Conservation (phyloP, 2,888 invertebrate genomes). For the Dolichopus griseipennis region DNA sequence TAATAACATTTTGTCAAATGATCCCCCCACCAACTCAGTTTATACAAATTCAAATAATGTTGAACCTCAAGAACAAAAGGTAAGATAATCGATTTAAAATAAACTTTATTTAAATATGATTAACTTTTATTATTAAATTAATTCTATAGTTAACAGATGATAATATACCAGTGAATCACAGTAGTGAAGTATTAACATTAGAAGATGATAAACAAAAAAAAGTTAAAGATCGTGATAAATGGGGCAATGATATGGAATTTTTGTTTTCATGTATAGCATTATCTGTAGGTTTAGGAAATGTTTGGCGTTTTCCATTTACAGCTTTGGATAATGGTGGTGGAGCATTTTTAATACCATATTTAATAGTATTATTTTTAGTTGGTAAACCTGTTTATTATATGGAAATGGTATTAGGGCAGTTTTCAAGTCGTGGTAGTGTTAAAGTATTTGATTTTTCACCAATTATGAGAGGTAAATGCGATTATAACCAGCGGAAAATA, state of each 20-base stretch:
- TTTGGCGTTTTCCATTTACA: slow-evolving; percentile 58
- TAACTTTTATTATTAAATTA: too few species aligned
- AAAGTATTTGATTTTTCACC: slow-evolving; percentile 58
- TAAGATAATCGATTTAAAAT: background rate
- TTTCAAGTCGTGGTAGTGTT: slow-evolving; percentile 58
- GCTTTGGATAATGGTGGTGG: slow-evolving; percentile 60
- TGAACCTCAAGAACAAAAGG: background rate
- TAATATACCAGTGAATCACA: background rate
- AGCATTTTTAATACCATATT: slow-evolving; percentile 58
- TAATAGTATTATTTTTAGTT: slow-evolving; percentile 53
- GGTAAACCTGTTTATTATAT: slow-evolving; percentile 63
- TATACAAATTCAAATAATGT: background rate
- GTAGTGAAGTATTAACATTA: background rate
- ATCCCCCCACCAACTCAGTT: background rate
- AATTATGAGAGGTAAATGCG: slow-evolving; percentile 53
- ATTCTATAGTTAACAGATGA: too few species aligned
- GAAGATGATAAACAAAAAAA: background rate
- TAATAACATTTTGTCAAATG: background rate
- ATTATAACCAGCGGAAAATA: background rate
- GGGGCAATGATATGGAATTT: slow-evolving; percentile 56
- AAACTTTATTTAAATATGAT: too few species aligned
- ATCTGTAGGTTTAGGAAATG: slow-evolving; percentile 58
- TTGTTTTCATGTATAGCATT: slow-evolving; percentile 51
- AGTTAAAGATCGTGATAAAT: slow-evolving; percentile 39
- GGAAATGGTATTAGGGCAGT: slow-evolving; percentile 66